phyloP scores from a whole-genome alignment of 2,888 invertebrate genomes.

The Euproctis similis region DNA sequence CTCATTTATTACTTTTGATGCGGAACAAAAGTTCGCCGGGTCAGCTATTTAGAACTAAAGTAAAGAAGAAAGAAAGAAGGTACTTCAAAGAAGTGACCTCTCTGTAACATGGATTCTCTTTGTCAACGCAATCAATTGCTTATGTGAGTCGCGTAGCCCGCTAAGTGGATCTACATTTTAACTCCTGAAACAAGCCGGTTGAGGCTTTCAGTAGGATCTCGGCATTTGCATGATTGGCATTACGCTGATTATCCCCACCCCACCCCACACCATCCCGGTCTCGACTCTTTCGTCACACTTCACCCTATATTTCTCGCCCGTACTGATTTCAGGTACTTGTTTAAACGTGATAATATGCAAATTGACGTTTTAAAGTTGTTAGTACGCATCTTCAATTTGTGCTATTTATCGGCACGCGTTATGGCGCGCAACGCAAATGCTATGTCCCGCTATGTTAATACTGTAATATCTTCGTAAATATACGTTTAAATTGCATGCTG shows the following conservation, averaged over 20 bases:
- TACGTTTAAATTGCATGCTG: too few relatives aligned
- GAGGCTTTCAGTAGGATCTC: constrained; percentile 74
- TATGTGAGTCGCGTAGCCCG: constrained; percentile 70
- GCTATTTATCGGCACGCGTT: too few relatives aligned
- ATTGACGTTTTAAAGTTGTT: constrained; percentile 53
- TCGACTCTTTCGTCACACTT: constrained; percentile 25
- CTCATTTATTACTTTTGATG: too few relatives aligned
- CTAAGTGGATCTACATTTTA: constrained; percentile 76
- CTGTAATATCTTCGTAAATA: too few relatives aligned
- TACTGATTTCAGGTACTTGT: constrained; percentile 39
- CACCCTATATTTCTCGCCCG: constrained; percentile 23
- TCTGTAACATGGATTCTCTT: constrained; percentile 28
- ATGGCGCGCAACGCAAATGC: too few relatives aligned
- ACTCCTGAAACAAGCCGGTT: constrained; percentile 75
- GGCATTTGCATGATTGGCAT: constrained; percentile 75
- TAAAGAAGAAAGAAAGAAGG: too few relatives aligned
- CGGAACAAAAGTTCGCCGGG: too few relatives aligned
- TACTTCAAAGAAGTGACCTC: too few relatives aligned
- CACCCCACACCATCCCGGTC: constrained; percentile 13
- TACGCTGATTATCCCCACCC: constrained; percentile 64
- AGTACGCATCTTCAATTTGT: too few relatives aligned
- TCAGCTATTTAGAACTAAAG: too few relatives aligned
- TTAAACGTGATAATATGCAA: constrained; percentile 57
- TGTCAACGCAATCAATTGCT: constrained; percentile 59
- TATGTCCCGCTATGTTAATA: too few relatives aligned